Percentiles rank a stretch among this genome's conserved stretches.
These are phyloP conservation scores for Synaphobranchus kaupii DNA, from an alignment of 2,797 vertebrate species.

Conservation along the genomic window DNA sequence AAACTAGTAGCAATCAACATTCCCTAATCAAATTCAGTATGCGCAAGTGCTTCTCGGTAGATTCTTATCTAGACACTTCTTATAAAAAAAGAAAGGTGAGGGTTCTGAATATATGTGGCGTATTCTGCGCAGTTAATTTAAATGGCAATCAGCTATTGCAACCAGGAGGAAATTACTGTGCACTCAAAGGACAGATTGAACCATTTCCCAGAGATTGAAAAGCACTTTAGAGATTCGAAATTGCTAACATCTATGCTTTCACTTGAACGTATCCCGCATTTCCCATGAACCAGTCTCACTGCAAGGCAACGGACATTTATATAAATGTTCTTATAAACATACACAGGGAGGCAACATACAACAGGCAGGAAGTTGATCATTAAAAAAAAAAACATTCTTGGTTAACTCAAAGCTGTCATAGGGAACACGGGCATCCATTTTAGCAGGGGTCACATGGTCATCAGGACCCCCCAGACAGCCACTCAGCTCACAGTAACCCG, in stretches of 20 bases:
- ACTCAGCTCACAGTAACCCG: not conserved
- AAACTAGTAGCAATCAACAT: not conserved
- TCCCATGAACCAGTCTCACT: not conserved
- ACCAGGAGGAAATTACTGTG: not conserved
- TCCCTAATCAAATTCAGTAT: not conserved
- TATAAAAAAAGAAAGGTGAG: not conserved
- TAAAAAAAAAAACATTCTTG: not conserved
- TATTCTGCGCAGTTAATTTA: not conserved
- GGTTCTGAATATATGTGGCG: not conserved
- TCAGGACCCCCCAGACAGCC: no score
- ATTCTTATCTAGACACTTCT: not conserved
- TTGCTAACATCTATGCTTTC: not conserved
- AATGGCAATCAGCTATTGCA: not conserved
- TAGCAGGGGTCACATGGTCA: not conserved
- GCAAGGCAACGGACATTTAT: not conserved
- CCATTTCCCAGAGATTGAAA: not conserved
- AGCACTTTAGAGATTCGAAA: not conserved
- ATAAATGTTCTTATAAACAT: no score
- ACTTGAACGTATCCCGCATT: not conserved
- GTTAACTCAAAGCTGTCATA: not conserved
- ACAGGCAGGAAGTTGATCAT: not conserved
- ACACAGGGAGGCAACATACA: not conserved
- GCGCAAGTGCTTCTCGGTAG: not conserved
- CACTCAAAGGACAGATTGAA: slow-evolving; percentile 1
- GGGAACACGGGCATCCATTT: not conserved